Evolutionary conservation across 2,797 vertebrate genomes (phyloP).

Genomic region (Phalanger gymnotis): DNA sequence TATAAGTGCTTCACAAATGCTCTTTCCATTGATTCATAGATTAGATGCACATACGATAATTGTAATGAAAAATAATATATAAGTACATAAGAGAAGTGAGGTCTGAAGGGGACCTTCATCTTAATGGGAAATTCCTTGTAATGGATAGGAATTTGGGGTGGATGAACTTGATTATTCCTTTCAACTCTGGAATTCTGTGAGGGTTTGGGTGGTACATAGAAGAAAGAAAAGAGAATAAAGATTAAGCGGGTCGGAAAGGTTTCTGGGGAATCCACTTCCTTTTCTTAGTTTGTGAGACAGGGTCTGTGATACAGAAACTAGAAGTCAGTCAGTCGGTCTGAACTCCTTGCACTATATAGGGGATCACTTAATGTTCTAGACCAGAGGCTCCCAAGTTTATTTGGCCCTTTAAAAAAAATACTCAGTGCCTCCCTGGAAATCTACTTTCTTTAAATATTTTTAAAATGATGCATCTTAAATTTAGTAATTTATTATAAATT

Average conservation of each 20-base stretch:
- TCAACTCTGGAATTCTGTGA: background rate
- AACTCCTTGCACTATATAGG: background rate
- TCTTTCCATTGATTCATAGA: background rate
- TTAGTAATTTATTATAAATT: too few relatives aligned
- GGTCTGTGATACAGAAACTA: background rate
- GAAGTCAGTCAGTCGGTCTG: background rate
- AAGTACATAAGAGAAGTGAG: background rate
- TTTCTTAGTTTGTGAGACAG: background rate
- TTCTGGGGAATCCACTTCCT: background rate
- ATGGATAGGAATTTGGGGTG: background rate
- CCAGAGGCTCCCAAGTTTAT: too few relatives aligned
- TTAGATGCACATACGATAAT: background rate
- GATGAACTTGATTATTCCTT: background rate
- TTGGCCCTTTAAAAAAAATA: too few relatives aligned
- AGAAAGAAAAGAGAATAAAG: background rate
- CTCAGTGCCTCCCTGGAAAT: too few relatives aligned
- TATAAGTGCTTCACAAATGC: background rate
- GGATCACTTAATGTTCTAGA: background rate
- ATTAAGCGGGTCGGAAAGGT: background rate
- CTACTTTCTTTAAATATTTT: too few relatives aligned
- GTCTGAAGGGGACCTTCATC: background rate
- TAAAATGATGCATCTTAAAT: too few relatives aligned
- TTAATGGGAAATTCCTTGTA: background rate
- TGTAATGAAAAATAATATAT: background rate
- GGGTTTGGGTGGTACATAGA: background rate